A percentile compares a stretch with the other conserved stretches of the same genome.
These are phyloP conservation scores for Meriones unguiculatus DNA, from an alignment of 2,113 vertebrate genomes.

Conservation along the genomic window DNA sequence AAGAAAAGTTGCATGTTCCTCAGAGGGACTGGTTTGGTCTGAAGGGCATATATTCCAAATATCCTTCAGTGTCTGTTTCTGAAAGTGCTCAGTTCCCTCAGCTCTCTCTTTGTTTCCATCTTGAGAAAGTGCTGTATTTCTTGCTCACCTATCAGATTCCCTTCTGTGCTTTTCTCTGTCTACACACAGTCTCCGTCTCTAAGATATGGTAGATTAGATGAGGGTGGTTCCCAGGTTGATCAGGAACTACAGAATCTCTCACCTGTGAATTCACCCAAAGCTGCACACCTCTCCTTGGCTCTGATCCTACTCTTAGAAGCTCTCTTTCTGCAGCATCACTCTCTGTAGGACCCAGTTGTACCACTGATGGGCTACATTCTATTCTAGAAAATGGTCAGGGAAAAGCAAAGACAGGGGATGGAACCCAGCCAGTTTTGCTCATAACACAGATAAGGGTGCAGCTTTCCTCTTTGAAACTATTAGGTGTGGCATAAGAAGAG, in stretches of 20 bases:
- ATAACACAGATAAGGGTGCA: neutral
- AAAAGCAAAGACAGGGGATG: neutral
- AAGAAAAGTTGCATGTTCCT: no score
- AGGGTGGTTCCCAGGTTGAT: neutral
- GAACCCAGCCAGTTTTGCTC: neutral
- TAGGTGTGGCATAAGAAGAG: neutral
- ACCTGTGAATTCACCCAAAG: neutral
- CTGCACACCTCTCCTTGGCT: neutral
- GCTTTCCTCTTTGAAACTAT: neutral
- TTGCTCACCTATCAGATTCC: neutral
- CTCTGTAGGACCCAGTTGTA: neutral
- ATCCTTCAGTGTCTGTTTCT: neutral
- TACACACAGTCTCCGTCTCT: neutral
- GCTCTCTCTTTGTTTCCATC: no score
- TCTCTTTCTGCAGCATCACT: neutral
- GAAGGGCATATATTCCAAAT: neutral
- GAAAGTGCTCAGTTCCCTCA: neutral
- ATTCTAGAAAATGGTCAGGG: neutral
- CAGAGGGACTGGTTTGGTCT: neutral
- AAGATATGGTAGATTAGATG: no score
- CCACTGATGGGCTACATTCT: neutral
- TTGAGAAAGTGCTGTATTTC: neutral
- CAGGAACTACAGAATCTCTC: neutral
- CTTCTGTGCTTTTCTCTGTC: neutral
- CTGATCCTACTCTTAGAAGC: neutral